A percentile compares a stretch with the other conserved stretches of the same genome.
phyloP scores from a whole-genome alignment of 2,888 invertebrate species.

The Cyaniris semiargus region DNA sequence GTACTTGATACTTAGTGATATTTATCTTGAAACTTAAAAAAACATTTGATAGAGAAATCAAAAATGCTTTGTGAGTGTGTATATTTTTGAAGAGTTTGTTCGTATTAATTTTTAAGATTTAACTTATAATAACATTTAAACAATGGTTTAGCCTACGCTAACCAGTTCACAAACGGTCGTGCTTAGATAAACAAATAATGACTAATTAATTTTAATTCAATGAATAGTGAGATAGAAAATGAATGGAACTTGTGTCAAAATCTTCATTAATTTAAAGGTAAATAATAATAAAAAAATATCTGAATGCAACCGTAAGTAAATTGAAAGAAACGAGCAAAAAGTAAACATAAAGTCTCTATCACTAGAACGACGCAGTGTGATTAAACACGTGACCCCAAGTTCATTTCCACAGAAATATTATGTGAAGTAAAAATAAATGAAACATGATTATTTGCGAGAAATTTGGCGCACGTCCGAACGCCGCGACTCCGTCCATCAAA shows the following conservation, averaged over 20 bases:
- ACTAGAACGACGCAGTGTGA: background rate
- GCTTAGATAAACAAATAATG: too few relatives aligned
- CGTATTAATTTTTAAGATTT: background rate
- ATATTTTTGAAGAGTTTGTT: background rate
- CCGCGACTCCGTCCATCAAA: slow-evolving; percentile 49
- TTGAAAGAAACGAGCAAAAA: background rate
- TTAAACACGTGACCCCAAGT: slow-evolving; percentile 25
- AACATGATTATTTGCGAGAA: slow-evolving; percentile 39
- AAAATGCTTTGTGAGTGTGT: too few relatives aligned
- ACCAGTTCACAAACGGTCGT: too few relatives aligned
- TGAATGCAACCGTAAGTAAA: background rate
- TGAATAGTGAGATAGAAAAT: too few relatives aligned
- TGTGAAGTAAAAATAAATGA: slow-evolving; percentile 35
- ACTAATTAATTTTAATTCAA: too few relatives aligned
- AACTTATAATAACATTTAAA: too few relatives aligned
- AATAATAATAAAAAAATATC: too few relatives aligned
- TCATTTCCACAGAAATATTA: slow-evolving; percentile 24
- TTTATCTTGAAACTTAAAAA: background rate
- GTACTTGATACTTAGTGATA: background rate
- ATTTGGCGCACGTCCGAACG: slow-evolving; percentile 37
- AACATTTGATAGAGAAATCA: too few relatives aligned
- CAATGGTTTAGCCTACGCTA: too few relatives aligned
- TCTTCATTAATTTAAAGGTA: too few relatives aligned
- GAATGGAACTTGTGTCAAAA: too few relatives aligned
- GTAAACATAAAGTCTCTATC: background rate